Evolutionary conservation across 2,113 vertebrate genomes (phyloP).

Genomic region (Hiodon alosoides): DNA sequence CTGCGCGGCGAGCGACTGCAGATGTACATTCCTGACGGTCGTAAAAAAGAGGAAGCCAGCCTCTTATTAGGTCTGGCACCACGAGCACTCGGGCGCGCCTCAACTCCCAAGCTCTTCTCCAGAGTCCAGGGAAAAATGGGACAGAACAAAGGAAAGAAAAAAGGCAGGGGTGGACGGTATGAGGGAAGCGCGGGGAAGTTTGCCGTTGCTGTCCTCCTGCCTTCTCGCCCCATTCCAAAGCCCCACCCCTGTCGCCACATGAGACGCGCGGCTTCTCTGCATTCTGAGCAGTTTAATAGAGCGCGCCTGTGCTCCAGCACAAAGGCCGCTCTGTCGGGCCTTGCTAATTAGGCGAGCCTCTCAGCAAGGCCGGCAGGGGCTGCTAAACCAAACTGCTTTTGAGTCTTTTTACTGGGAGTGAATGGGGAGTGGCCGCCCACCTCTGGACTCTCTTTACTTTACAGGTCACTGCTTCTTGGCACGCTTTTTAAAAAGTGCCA

Average conservation of each 20-base stretch:
- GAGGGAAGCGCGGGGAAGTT: neutral
- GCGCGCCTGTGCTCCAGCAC: constrained; percentile 49
- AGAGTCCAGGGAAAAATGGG: neutral
- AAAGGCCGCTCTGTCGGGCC: constrained; percentile 51
- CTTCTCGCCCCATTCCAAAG: neutral
- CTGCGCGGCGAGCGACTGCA: neutral
- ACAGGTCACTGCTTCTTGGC: neutral
- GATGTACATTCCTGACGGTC: neutral
- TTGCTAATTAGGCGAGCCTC: constrained; percentile 30
- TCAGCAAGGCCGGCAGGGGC: constrained; percentile 17
- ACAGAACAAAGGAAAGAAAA: neutral
- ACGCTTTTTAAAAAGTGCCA: too few relatives aligned
- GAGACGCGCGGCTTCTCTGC: constrained; percentile 17
- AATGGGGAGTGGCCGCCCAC: neutral
- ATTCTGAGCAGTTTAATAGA: constrained; percentile 42
- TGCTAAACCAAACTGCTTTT: constrained; percentile 18
- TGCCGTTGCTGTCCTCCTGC: neutral
- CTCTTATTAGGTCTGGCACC: neutral
- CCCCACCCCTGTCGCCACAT: constrained; percentile 9
- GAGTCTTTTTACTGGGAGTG: constrained; percentile 11
- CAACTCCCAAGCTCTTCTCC: neutral
- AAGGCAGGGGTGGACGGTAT: neutral
- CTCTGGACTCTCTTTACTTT: neutral
- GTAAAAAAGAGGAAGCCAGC: constrained; percentile 3
- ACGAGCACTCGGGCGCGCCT: neutral